A percentile compares a stretch with the other conserved stretches of the same genome.
Evolutionary conservation across 2,888 invertebrate genomes (phyloP).

Genomic region (Himalopsyche japonica): DNA sequence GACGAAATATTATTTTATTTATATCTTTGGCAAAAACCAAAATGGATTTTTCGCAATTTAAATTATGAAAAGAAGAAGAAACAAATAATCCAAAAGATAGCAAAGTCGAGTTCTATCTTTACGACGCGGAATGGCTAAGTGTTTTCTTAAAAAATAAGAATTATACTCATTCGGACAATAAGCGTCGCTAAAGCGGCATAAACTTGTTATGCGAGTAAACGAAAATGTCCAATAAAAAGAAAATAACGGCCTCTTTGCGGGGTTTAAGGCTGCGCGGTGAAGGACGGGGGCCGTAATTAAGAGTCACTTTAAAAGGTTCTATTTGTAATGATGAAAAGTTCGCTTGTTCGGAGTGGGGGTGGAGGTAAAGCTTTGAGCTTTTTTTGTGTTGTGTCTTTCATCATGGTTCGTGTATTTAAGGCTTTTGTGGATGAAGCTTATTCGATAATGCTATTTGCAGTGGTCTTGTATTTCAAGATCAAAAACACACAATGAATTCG

Average conservation of each 20-base stretch:
- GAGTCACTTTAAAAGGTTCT: not conserved
- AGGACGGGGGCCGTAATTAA: not conserved
- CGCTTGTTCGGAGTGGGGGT: not conserved
- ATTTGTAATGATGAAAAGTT: not conserved
- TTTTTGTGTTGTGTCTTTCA: not conserved
- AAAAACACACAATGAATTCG: not conserved
- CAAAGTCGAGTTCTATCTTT: not conserved
- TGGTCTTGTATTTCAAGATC: not conserved
- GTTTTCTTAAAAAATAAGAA: not conserved
- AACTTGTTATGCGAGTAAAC: not conserved
- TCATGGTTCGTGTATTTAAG: not conserved
- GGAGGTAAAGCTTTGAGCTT: not conserved
- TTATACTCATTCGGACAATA: not conserved
- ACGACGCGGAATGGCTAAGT: not conserved
- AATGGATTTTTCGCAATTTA: not conserved
- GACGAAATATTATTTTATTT: too few species aligned
- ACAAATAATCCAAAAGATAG: not conserved
- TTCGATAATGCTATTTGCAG: not conserved
- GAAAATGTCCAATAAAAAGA: constrained; percentile 11
- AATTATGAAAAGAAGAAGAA: not conserved
- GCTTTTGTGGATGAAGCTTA: not conserved
- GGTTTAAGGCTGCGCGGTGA: not conserved
- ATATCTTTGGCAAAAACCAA: too few species aligned
- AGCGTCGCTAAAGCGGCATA: not conserved
- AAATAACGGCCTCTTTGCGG: constrained; percentile 9